Evolutionary conservation across 2,888 invertebrate species (phyloP).

Genomic region (Callyntrura guangdongensis): DNA sequence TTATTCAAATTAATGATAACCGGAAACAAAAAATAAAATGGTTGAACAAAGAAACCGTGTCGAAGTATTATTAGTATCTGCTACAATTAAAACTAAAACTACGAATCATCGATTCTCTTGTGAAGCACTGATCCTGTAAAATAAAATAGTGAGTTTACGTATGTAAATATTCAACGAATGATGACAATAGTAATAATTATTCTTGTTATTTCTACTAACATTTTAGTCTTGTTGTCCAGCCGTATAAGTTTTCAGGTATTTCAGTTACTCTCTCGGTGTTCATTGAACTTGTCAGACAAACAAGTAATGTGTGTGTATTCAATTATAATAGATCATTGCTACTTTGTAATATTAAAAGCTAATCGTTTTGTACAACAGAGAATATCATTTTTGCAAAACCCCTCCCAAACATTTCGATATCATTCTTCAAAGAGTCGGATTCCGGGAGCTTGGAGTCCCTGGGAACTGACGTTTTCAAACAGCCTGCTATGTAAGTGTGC

Average conservation of each 20-base stretch:
- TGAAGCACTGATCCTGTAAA: conserved; percentile 26
- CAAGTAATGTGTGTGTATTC: conserved; percentile 40
- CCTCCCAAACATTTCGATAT: conserved; percentile 22
- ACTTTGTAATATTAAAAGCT: conserved; percentile 56
- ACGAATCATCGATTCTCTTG: neutral
- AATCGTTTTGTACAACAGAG: conserved; percentile 77
- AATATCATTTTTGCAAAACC: conserved; percentile 70
- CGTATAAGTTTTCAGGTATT: conserved; percentile 77
- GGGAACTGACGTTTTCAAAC: no score
- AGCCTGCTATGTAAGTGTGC: no score
- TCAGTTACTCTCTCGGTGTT: conserved; percentile 76
- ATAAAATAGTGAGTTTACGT: conserved; percentile 55
- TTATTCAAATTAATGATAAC: conserved; percentile 27
- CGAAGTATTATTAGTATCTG: neutral
- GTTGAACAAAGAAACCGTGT: conserved; percentile 16
- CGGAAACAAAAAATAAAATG: conserved; percentile 48
- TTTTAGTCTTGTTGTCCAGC: conserved; percentile 78
- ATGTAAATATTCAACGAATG: conserved; percentile 26
- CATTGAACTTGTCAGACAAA: conserved; percentile 58
- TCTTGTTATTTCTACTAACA: neutral
- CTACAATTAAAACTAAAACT: conserved; percentile 17
- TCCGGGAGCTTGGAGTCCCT: no score
- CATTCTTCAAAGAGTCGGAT: neutral
- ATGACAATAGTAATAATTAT: neutral
- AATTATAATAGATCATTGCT: conserved; percentile 6